These are phyloP conservation scores for Spodoptera littoralis DNA, from an alignment of 2,888 invertebrate genomes.

Conservation along the genomic window DNA sequence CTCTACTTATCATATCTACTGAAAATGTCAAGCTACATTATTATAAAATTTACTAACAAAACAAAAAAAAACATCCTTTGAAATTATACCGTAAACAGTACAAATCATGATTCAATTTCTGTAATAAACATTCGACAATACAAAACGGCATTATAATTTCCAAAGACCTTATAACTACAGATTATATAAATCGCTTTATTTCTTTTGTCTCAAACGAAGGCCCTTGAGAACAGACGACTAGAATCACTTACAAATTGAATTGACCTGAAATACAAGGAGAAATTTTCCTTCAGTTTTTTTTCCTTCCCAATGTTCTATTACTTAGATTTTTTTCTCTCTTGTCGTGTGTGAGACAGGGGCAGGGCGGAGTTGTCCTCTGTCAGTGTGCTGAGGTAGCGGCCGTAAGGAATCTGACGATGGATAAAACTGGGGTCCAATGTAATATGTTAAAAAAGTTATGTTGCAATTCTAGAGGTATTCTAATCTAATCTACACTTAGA, in stretches of 20 bases:
- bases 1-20: too few species aligned
- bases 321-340: conserved; percentile 57
- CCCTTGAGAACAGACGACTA: background rate
- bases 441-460: too few species aligned
- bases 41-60: too few species aligned
- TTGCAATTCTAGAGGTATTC: too few species aligned
- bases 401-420: conserved; percentile 31
- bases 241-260: conserved; percentile 20
- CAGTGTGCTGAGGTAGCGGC: conserved; percentile 50
- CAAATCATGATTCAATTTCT: too few species aligned
- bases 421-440: background rate
- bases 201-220: background rate
- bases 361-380: conserved; percentile 55
- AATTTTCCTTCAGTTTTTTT: conserved; percentile 7
- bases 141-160: background rate
- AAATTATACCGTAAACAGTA: too few species aligned
- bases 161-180: background rate
- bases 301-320: conserved; percentile 43
- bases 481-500: too few species aligned
- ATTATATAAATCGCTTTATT: background rate
- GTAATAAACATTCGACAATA: background rate
- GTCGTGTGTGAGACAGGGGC: conserved; percentile 65
- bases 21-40: too few species aligned
- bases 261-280: conserved; percentile 5
- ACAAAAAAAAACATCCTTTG: too few species aligned